Conservation (phyloP, 2,888 invertebrate species). For the Patella ulyssiponensis region DNA sequence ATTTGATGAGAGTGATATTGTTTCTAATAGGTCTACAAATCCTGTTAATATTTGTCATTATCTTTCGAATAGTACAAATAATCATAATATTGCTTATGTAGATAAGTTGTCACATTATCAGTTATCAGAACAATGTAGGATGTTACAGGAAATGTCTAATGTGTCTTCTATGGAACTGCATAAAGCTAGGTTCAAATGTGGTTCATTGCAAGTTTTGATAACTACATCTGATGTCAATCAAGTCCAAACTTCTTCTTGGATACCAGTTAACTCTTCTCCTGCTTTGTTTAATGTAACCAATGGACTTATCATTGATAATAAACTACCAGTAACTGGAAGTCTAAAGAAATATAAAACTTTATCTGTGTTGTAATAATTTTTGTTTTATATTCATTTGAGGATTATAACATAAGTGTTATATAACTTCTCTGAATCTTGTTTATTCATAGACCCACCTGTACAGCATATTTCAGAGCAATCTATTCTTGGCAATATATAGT, state of each 20-base stretch:
- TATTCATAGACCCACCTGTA: too few species aligned
- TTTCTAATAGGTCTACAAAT: neutral
- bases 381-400: neutral
- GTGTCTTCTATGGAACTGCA: neutral
- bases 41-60: neutral
- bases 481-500: too few species aligned
- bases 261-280: neutral
- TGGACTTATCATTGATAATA: neutral
- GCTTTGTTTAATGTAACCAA: neutral
- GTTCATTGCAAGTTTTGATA: neutral
- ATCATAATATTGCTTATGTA: too few species aligned
- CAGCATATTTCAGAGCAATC: too few species aligned
- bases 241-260: neutral
- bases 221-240: neutral
- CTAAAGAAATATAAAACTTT: neutral
- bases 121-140: neutral
- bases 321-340: neutral
- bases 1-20: neutral
- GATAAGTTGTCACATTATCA: too few species aligned
- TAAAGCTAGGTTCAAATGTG: neutral
- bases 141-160: neutral
- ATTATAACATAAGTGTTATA: neutral
- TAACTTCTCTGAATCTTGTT: too few species aligned
- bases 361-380: neutral
- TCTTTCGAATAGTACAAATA: neutral